These are phyloP conservation scores for Varanus komodoensis DNA, from an alignment of 2,113 vertebrate species.

Conservation along the genomic window DNA sequence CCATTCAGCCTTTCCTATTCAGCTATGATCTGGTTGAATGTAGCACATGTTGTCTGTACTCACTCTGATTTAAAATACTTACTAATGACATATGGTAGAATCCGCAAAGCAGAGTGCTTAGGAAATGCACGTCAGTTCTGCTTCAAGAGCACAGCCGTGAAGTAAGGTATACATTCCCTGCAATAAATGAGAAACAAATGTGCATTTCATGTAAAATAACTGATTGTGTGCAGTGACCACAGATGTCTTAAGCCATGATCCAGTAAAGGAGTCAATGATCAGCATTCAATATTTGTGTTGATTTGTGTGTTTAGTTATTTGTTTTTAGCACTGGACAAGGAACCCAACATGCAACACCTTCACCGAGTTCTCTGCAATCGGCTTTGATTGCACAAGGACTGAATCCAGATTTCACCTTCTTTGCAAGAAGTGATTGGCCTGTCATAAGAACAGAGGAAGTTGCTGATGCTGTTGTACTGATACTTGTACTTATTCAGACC, in stretches of 20 bases:
- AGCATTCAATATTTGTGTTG: neutral
- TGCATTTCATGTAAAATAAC: neutral
- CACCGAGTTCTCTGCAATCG: neutral
- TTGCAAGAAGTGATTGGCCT: neutral
- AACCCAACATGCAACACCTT: neutral
- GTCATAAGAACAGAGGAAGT: no score
- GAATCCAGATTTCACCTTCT: neutral
- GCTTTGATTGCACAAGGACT: neutral
- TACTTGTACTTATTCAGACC: no score
- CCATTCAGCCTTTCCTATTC: neutral
- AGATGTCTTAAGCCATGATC: neutral
- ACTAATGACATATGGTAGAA: neutral
- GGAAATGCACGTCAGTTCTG: neutral
- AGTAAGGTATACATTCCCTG: neutral
- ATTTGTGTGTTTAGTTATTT: neutral
- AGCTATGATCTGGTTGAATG: neutral
- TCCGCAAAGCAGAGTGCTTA: neutral
- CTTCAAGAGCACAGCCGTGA: neutral
- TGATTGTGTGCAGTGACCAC: neutral
- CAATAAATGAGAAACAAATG: constrained; percentile 1
- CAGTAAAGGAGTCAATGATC: neutral
- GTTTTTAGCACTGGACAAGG: neutral
- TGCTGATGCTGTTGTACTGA: no score
- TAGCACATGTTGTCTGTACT: no score
- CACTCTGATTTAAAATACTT: neutral